These are phyloP conservation scores for Rhodophaea formosa DNA, from an alignment of 2,888 invertebrate genomes.

Conservation along the genomic window DNA sequence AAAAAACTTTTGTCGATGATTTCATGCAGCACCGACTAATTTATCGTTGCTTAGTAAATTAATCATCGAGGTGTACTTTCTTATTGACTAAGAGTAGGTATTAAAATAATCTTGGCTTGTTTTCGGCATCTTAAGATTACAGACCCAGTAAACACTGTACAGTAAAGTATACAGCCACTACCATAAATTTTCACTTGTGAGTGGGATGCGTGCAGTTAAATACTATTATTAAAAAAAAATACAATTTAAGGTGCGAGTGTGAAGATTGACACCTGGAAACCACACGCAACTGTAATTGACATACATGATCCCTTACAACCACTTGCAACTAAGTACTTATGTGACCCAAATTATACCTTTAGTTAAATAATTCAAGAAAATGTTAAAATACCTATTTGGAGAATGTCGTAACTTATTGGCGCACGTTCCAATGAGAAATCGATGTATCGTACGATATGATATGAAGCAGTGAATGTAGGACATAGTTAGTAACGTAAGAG, in stretches of 20 bases:
- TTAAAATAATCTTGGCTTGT: no score
- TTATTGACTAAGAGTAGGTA: no score
- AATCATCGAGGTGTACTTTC: no score
- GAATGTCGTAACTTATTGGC: slow-evolving; percentile 8
- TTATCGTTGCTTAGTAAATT: no score
- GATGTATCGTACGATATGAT: slow-evolving; percentile 8
- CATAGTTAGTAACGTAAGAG: slow-evolving; percentile 9
- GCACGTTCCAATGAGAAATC: slow-evolving; percentile 6
- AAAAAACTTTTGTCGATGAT: no score
- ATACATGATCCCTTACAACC: background rate
- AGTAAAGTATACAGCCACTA: background rate
- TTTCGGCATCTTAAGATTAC: no score
- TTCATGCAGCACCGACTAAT: no score
- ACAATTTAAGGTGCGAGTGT: slow-evolving; percentile 10
- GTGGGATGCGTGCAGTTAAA: slow-evolving; percentile 24
- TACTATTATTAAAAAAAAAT: slow-evolving; percentile 17
- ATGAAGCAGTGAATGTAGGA: slow-evolving; percentile 2
- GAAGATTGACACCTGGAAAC: slow-evolving; percentile 6
- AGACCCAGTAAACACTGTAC: no score
- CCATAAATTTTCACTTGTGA: background rate
- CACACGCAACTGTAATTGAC: background rate
- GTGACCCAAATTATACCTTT: background rate
- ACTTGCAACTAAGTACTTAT: background rate
- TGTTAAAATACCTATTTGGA: background rate
- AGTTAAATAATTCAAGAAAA: background rate